A percentile compares a stretch with the other conserved stretches of the same genome.
phyloP scores from a whole-genome alignment of 2,888 invertebrate genomes.

The Odontocolon sp. region DNA sequence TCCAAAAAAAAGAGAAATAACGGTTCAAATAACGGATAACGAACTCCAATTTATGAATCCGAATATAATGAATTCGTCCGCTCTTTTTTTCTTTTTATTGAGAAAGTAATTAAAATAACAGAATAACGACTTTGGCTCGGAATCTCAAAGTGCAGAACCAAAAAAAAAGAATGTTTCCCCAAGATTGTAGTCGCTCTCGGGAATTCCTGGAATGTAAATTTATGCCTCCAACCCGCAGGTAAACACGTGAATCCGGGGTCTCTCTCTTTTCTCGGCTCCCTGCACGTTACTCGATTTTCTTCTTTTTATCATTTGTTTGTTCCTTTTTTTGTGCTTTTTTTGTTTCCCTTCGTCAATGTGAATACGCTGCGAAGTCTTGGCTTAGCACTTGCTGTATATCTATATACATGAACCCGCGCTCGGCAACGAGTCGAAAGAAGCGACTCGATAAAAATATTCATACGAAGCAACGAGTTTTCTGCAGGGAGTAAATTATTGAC shows the following conservation, averaged over 20 bases:
- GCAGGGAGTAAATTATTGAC: conserved; percentile 10
- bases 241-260: conserved; percentile 44
- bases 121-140: background rate
- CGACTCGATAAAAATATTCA: conserved; percentile 11
- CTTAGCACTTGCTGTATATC: no score
- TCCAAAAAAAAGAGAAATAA: no score
- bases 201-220: conserved; percentile 60
- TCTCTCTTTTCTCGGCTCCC: conserved; percentile 1
- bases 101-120: conserved; percentile 7
- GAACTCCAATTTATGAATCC: no score
- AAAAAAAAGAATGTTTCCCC: conserved; percentile 12
- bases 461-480: conserved; percentile 28
- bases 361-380: no score
- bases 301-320: conserved; percentile 24
- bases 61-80: no score
- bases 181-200: conserved; percentile 19
- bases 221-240: conserved; percentile 44
- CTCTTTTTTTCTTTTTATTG: no score
- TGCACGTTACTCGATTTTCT: conserved; percentile 27
- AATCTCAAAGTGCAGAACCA: conserved; percentile 19
- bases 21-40: no score
- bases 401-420: conserved; percentile 8
- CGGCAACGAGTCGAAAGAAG: conserved; percentile 30
- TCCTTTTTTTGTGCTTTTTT: conserved; percentile 14
- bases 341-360: background rate